Conservation (phyloP, 2,888 invertebrate genomes). For the Drosophila niveifrons region DNA sequence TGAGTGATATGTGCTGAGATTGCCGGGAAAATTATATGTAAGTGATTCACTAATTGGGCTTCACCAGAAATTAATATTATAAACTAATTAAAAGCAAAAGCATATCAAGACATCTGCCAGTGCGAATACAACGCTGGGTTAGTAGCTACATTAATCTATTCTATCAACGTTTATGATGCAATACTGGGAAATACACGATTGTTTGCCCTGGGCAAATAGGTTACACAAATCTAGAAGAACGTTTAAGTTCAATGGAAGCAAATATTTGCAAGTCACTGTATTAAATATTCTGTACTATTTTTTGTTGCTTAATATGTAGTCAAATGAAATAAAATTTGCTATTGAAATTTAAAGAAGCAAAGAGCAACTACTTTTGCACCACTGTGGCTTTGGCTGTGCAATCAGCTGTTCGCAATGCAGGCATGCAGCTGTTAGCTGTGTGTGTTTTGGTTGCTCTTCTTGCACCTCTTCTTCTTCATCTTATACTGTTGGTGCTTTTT, state of each 20-base stretch:
- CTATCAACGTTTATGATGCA: neutral
- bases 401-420: slow-evolving; percentile 50
- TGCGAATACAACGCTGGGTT: too few relatives aligned
- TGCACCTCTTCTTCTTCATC: neutral
- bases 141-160: slow-evolving; percentile 4
- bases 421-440: slow-evolving; percentile 47
- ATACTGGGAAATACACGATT: slow-evolving; percentile 11
- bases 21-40: neutral
- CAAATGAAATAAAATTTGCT: too few relatives aligned
- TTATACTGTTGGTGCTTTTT: neutral
- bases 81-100: slow-evolving; percentile 2
- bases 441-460: slow-evolving; percentile 5
- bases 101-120: slow-evolving; percentile 1
- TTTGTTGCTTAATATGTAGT: too few relatives aligned
- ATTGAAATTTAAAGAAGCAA: too few relatives aligned
- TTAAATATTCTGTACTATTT: too few relatives aligned
- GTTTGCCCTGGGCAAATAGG: neutral
- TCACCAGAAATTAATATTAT: slow-evolving; percentile 15
- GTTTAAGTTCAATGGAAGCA: too few relatives aligned
- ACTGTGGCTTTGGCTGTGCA: slow-evolving; percentile 45
- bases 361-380: slow-evolving; percentile 13
- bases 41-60: slow-evolving; percentile 27
- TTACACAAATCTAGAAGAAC: too few relatives aligned
- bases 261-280: too few relatives aligned
- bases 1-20: neutral